Evolutionary conservation across 2,113 vertebrate species (phyloP), one percentile per base, ranked within the genome.

Genomic region (Xenus cinereus): DNA sequence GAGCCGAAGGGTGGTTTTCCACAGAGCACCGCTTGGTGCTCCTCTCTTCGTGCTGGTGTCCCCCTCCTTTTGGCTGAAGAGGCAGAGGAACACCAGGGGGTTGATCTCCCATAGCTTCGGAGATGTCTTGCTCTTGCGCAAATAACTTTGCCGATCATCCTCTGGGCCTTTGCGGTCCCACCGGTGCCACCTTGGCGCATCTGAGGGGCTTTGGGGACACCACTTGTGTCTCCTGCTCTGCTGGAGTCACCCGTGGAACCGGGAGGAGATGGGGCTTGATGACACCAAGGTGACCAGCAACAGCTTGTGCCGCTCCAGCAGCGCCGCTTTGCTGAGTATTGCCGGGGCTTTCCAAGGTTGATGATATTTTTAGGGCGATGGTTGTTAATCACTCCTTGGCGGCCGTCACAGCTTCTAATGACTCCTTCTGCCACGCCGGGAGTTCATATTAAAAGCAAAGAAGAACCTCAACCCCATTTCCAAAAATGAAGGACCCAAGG

Each of bases 231-330:
- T 35, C 46, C 46, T 8, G 37, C 68, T 30, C 32, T 23, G 46
- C 24, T 1, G 2, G n/a, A 27, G 17, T 39, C 23, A 2, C 43
- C n/a, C 5, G 0, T 4, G 2, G 43, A 22, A 41, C 35, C 14
- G 6, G 23, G 54, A 71, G 68, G 69, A 73, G 57, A 16, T 16
- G 33, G 26, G 45, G 7, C 24, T 41, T 23, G 45, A 11, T 28
- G 67, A 30, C 46, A 35, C 67, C 45, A 30, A 60, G 80, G 66
- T 83, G 54, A 50, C 66, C 66, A 41, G 63, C 15, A 41, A 51
- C 12, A 16, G 35, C 43, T 24, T 24, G 56, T 12, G 12, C 46
- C 2, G 0, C 37, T 51, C 46, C 2, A 3, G 54, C 23, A 5
- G 19, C 20, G 0, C 17, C 7, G 4, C 51, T 75, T 66, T 48